A percentile compares a stretch with the other conserved stretches of the same genome.
These are phyloP conservation scores for Pseudococcus jackbeardsleyi DNA, from an alignment of 2,888 invertebrate genomes.

Conservation along the genomic window DNA sequence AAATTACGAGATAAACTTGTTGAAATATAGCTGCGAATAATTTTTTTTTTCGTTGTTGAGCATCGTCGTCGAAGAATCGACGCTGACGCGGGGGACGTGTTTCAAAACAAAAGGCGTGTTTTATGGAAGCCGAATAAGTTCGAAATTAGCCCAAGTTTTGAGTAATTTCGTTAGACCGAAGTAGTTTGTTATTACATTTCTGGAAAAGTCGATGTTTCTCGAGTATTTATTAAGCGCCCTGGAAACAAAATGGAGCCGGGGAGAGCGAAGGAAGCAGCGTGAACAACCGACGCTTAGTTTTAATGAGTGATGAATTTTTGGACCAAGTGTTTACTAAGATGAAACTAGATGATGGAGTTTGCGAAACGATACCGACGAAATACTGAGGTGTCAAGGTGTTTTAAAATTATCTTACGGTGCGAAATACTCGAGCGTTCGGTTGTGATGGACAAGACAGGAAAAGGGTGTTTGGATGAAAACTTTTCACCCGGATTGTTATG, in stretches of 20 bases:
- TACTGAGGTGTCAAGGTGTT: conserved; percentile 14
- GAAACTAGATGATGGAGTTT: background rate
- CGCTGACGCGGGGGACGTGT: background rate
- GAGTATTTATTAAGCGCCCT: background rate
- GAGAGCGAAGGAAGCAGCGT: background rate
- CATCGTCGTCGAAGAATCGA: background rate
- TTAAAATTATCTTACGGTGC: conserved; percentile 38
- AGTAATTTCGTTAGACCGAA: conserved; percentile 41
- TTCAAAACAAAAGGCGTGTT: conserved; percentile 46
- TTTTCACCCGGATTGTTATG: conserved; percentile 30
- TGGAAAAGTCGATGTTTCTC: conserved; percentile 24
- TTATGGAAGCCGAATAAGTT: conserved; percentile 5
- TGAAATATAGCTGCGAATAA: conserved; percentile 39
- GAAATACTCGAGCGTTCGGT: background rate
- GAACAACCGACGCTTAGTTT: conserved; percentile 33
- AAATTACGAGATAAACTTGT: conserved; percentile 50
- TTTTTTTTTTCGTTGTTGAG: conserved; percentile 33
- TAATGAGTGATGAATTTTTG: conserved; percentile 44
- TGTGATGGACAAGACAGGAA: conserved; percentile 14
- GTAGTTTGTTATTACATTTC: conserved; percentile 29
- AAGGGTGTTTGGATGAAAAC: background rate
- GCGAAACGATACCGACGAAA: conserved; percentile 11
- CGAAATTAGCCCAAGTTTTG: conserved; percentile 25
- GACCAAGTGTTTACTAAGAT: conserved; percentile 26
- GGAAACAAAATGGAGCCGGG: background rate